A percentile compares a stretch with the other conserved stretches of the same genome.
These are phyloP conservation scores for Eurystomus gularis DNA, from an alignment of 2,113 vertebrate species.

Conservation along the genomic window DNA sequence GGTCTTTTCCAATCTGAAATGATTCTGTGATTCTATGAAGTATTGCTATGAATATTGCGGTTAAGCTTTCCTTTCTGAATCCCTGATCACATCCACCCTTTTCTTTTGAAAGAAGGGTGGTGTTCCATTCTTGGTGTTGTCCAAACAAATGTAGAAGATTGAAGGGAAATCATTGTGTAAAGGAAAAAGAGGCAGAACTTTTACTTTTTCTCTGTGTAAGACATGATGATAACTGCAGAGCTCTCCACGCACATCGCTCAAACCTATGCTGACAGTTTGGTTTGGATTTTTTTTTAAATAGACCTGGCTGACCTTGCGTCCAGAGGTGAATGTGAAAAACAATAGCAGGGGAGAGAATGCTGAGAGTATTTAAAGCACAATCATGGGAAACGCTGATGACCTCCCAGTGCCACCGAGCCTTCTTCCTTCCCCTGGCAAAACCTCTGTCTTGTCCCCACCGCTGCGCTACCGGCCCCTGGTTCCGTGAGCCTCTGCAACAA, in stretches of 20 bases:
- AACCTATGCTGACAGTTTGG: background rate
- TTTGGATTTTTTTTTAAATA: background rate
- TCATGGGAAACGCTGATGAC: constrained; percentile 5
- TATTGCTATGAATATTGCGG: background rate
- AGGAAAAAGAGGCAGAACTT: background rate
- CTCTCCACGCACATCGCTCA: background rate
- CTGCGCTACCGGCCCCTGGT: background rate
- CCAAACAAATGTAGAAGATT: background rate
- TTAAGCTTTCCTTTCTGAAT: background rate
- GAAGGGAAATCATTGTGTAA: background rate
- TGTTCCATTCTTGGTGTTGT: background rate
- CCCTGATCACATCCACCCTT: background rate
- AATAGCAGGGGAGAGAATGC: background rate
- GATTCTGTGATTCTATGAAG: background rate
- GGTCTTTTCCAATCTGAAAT: background rate
- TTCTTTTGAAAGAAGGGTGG: background rate
- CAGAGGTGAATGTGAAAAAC: background rate
- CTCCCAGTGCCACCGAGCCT: background rate
- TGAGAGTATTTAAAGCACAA: background rate
- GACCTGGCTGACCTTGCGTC: background rate
- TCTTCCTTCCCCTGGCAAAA: constrained; percentile 1
- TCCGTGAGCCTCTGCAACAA: background rate
- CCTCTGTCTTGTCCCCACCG: background rate
- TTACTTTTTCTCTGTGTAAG: background rate
- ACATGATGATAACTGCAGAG: background rate